A percentile compares a stretch with the other conserved stretches of the same genome.
Evolutionary conservation across 2,888 invertebrate species (phyloP).

Genomic region (Orthosia cruda): DNA sequence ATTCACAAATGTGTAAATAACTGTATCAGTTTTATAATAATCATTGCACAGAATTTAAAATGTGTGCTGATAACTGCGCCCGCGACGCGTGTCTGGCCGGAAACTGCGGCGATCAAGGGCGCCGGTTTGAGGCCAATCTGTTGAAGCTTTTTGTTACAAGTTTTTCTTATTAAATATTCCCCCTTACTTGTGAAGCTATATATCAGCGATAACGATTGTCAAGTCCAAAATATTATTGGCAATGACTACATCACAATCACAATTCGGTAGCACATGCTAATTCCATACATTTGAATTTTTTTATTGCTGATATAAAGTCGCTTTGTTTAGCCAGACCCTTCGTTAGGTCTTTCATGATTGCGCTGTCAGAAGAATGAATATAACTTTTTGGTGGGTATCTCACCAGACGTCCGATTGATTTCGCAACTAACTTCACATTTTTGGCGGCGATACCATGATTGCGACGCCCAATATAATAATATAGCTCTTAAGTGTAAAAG

Average conservation of each 20-base stretch:
- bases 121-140: conserved; percentile 10
- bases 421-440: not conserved
- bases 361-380: not conserved
- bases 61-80: conserved; percentile 17
- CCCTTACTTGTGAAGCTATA: too few relatives aligned
- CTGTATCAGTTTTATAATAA: not conserved
- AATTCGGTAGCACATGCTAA: not conserved
- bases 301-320: not conserved
- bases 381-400: not conserved
- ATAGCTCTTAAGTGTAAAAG: not conserved
- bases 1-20: not conserved
- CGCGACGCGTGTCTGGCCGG: conserved; percentile 26
- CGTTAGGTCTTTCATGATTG: not conserved
- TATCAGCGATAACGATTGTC: not conserved
- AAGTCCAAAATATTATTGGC: not conserved
- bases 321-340: not conserved
- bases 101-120: conserved; percentile 27
- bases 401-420: not conserved
- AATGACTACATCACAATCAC: not conserved
- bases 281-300: not conserved
- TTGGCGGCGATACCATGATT: not conserved
- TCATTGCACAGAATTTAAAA: not conserved
- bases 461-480: not conserved
- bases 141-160: not conserved
- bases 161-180: conserved; percentile 1